Evolutionary conservation across 2,888 invertebrate genomes (phyloP).

Genomic region (Pachliopta kotzebuea): DNA sequence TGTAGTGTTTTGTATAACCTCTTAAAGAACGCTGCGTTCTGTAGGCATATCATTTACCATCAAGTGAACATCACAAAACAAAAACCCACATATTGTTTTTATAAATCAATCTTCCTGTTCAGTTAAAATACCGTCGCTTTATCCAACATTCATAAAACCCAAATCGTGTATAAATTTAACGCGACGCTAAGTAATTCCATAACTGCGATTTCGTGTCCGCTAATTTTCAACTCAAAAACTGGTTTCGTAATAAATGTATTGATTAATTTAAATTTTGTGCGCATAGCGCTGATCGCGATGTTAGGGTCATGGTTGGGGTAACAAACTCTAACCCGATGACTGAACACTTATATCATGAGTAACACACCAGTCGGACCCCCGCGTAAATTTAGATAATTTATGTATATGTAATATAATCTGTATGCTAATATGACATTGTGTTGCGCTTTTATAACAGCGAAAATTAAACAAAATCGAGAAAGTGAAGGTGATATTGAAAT

Average conservation of each 20-base stretch:
- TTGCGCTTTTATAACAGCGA: background rate
- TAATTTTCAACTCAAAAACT: conserved; percentile 32
- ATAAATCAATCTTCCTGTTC: background rate
- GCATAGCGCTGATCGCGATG: conserved; percentile 36
- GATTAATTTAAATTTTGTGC: conserved; percentile 37
- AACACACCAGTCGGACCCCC: background rate
- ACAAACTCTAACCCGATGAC: conserved; percentile 25
- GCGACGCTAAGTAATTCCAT: conserved; percentile 34
- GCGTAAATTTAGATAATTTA: background rate
- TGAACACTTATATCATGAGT: background rate
- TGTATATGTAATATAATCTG: background rate
- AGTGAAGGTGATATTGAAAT: conserved; percentile 20
- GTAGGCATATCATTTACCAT: no score
- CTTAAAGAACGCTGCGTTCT: no score
- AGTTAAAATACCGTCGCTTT: background rate
- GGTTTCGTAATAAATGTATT: conserved; percentile 29
- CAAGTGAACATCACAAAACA: no score
- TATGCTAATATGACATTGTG: background rate
- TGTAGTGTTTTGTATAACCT: no score
- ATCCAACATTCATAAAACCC: background rate
- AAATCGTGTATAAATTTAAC: conserved; percentile 2
- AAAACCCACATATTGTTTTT: background rate
- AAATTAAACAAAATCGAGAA: conserved; percentile 14
- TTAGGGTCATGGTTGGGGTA: conserved; percentile 44
- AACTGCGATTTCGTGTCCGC: conserved; percentile 2